Percentiles rank a stretch among this genome's conserved stretches.
phyloP scores from a whole-genome alignment of 1,140 invertebrate genomes.

The Belonocnema kinseyi region DNA sequence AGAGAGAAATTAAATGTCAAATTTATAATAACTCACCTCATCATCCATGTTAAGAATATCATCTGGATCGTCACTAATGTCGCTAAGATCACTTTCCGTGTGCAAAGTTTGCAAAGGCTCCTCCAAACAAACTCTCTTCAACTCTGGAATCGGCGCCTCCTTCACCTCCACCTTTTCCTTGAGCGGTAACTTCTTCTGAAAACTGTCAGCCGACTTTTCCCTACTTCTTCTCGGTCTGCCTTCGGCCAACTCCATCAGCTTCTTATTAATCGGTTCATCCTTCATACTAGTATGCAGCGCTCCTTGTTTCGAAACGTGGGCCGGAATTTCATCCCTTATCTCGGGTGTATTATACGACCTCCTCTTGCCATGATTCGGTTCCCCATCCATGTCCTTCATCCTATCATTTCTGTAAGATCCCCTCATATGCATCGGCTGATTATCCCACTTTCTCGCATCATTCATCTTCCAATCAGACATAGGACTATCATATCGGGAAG shows the following conservation, averaged over 20 bases:
- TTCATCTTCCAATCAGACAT: slow-evolving; percentile 71
- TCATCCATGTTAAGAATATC: slow-evolving; percentile 88
- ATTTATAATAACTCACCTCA: slow-evolving; percentile 61
- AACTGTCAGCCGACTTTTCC: slow-evolving; percentile 69
- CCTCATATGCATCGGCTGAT: slow-evolving; percentile 65
- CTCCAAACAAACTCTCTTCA: slow-evolving; percentile 72
- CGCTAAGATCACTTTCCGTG: slow-evolving; percentile 85
- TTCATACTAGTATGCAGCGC: slow-evolving; percentile 72
- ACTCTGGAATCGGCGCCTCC: slow-evolving; percentile 71
- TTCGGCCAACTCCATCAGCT: slow-evolving; percentile 73
- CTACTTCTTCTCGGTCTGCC: slow-evolving; percentile 65
- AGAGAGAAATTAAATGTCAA: slow-evolving; percentile 21
- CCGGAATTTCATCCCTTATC: slow-evolving; percentile 62
- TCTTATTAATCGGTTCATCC: slow-evolving; percentile 74
- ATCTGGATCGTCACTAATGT: slow-evolving; percentile 91
- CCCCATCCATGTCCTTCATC: slow-evolving; percentile 67
- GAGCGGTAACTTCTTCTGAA: slow-evolving; percentile 58
- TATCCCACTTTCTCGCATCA: slow-evolving; percentile 72
- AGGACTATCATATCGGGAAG: slow-evolving; percentile 64
- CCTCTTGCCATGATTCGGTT: slow-evolving; percentile 62
- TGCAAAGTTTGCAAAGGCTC: slow-evolving; percentile 77
- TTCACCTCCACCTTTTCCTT: slow-evolving; percentile 71
- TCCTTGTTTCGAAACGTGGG: slow-evolving; percentile 65
- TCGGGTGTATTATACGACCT: slow-evolving; percentile 67
- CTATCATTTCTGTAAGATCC: slow-evolving; percentile 70